These are phyloP conservation scores for Poicephalus meyeri DNA, from an alignment of 2,113 vertebrate genomes.

Conservation along the genomic window DNA sequence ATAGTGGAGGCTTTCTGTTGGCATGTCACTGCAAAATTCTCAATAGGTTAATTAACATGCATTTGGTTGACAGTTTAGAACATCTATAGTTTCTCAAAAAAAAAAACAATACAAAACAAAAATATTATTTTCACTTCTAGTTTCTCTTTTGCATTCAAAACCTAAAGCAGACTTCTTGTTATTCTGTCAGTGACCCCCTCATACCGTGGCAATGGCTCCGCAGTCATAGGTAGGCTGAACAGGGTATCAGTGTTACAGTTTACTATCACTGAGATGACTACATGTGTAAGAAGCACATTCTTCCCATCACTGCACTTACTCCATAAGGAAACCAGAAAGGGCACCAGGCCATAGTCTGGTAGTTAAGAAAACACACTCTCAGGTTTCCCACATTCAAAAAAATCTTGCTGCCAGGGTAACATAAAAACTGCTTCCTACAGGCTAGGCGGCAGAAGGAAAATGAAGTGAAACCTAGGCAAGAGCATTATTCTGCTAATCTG, in stretches of 20 bases:
- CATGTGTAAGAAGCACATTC: slow-evolving; percentile 56
- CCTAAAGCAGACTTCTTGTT: neutral
- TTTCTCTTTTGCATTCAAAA: neutral
- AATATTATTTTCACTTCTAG: neutral
- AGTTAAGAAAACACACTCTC: slow-evolving; percentile 56
- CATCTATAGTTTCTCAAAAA: too few relatives aligned
- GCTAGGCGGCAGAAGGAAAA: slow-evolving; percentile 52
- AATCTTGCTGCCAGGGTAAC: slow-evolving; percentile 53
- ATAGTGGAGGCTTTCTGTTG: too few relatives aligned
- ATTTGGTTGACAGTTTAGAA: too few relatives aligned
- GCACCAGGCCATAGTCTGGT: slow-evolving; percentile 44
- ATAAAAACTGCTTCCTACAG: slow-evolving; percentile 44
- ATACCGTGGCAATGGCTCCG: neutral
- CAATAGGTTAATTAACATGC: too few relatives aligned
- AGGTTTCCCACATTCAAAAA: slow-evolving; percentile 54
- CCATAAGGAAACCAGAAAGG: slow-evolving; percentile 45
- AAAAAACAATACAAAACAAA: too few relatives aligned
- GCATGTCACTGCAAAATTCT: too few relatives aligned
- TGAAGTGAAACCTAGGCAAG: neutral
- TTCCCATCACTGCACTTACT: slow-evolving; percentile 47
- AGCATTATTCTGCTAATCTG: neutral
- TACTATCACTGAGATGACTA: slow-evolving; percentile 36
- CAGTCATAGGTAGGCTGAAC: slow-evolving; percentile 6
- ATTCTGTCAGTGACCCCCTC: neutral
- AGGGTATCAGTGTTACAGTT: slow-evolving; percentile 45